Evolutionary conservation across 1,140 invertebrate genomes (phyloP).

Genomic region (Callitettix versicolor): DNA sequence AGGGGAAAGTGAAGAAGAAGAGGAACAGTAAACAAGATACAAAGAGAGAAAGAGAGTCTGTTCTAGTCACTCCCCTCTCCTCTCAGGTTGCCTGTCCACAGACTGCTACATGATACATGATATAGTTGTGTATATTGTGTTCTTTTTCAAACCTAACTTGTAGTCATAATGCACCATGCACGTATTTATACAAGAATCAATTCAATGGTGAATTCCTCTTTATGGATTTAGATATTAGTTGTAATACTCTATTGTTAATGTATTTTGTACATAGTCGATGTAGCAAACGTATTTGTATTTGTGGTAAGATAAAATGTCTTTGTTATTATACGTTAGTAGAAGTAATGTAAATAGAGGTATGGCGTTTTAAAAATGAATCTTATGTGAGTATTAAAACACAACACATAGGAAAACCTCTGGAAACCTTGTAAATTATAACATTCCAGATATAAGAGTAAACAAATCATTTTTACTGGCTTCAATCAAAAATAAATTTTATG

Average conservation of each 20-base stretch:
- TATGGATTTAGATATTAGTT: conserved; percentile 11
- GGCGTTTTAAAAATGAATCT: not conserved
- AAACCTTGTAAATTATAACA: conserved; percentile 6
- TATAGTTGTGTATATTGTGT: conserved; percentile 17
- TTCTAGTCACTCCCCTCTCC: conserved; percentile 12
- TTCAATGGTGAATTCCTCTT: conserved; percentile 9
- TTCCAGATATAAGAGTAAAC: conserved; percentile 5
- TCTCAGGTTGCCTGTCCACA: not conserved
- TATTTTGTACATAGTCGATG: conserved; percentile 17
- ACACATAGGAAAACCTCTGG: not conserved
- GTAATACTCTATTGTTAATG: conserved; percentile 11
- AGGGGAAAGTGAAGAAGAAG: conserved; percentile 69
- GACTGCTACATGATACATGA: not conserved
- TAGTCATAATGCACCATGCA: conserved; percentile 14
- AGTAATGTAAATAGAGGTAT: conserved; percentile 9
- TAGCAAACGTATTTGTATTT: conserved; percentile 17
- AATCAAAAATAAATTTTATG: conserved; percentile 8
- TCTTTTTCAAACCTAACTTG: conserved; percentile 13
- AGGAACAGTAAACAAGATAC: conserved; percentile 35
- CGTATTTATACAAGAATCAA: conserved; percentile 17
- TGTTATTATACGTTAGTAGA: conserved; percentile 13
- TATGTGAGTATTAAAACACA: not conserved
- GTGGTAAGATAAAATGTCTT: conserved; percentile 16
- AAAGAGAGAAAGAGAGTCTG: conserved; percentile 2
- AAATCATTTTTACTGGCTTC: not conserved